Evolutionary conservation across 2,888 invertebrate species (phyloP), one percentile per base, ranked within the genome.

Genomic region (Hedychridium roseum): DNA sequence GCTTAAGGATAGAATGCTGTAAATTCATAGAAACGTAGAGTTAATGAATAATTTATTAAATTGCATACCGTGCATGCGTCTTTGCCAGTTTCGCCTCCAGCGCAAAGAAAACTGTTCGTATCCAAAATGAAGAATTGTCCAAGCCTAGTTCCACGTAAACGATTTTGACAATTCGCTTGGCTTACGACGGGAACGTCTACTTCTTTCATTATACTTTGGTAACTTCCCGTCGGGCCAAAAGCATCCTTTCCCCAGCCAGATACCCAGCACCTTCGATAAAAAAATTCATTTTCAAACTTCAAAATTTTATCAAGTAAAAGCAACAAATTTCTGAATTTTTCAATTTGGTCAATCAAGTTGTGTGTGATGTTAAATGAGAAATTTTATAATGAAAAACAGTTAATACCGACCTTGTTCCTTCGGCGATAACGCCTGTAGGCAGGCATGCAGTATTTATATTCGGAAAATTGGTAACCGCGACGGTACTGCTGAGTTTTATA

Each of bases 211-310:
- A 88, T 87, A 56, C 85, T 83, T 73, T 90, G 88, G 68, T 84
- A 86, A 53, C 78, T 81, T 74, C 76, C 81, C 9, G 38, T 68
- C 2, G 76, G 28, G 1, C 82, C 83, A 54, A 90, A 95, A 58
- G 88, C 86, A 58, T 91, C 83, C 72, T 92, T 90, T 9, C 95
- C 95, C 93, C 94, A 95, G 7, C 95, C 95, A n/a, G 89, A 82
- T 0, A 90, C 89, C 80, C 82, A 83, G 67, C 88, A 88, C 53
- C 81, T 81, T 12, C 5, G 37, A 48, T n/a, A 48, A 32, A 37
- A 7, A 32, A n/a, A n/a, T n/a, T n/a, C n/a, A n/a, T n/a, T n/a
- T n/a, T n/a, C n/a, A n/a, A n/a, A n/a, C n/a, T n/a, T n/a, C n/a
- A n/a, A n/a, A n/a, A n/a, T n/a, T n/a, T n/a, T n/a, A n/a, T n/a